phyloP scores from a whole-genome alignment of 2,797 vertebrate species.

The Sebastes nivosus region DNA sequence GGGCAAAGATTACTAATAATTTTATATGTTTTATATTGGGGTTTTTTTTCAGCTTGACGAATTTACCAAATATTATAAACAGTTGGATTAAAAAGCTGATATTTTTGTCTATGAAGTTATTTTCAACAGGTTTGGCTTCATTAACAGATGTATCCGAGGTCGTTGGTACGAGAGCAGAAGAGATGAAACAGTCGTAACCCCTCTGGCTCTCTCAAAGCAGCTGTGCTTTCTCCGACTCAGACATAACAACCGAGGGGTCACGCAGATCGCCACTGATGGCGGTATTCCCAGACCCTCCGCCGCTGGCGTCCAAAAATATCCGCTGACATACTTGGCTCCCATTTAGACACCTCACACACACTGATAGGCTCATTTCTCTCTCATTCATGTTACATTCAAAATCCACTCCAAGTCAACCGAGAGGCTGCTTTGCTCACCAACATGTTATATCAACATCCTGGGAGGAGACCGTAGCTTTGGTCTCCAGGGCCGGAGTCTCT shows the following conservation, averaged over 20 bases:
- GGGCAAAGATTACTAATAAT: no score
- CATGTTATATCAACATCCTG: not conserved
- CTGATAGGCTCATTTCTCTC: slow-evolving; percentile 5
- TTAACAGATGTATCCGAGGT: not conserved
- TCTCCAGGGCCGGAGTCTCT: no score
- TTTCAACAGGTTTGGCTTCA: no score
- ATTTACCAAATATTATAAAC: no score
- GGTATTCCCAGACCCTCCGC: slow-evolving; percentile 56
- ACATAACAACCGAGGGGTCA: slow-evolving; percentile 64
- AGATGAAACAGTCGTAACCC: not conserved
- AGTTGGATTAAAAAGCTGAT: no score
- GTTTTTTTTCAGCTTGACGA: no score
- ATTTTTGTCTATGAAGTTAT: not conserved
- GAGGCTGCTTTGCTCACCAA: not conserved
- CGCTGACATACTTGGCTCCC: slow-evolving; percentile 57
- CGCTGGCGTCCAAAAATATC: slow-evolving; percentile 58
- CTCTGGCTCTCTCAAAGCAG: slow-evolving; percentile 28
- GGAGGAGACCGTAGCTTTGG: no score
- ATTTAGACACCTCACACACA: slow-evolving; percentile 21
- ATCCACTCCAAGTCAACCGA: not conserved
- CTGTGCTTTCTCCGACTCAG: slow-evolving; percentile 55
- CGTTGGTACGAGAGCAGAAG: not conserved
- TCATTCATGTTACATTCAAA: slow-evolving; percentile 1
- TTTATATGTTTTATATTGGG: no score
- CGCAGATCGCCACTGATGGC: slow-evolving; percentile 48